Conservation (phyloP, 92 coral and sea anemone species). For the Diadumene lineata region DNA sequence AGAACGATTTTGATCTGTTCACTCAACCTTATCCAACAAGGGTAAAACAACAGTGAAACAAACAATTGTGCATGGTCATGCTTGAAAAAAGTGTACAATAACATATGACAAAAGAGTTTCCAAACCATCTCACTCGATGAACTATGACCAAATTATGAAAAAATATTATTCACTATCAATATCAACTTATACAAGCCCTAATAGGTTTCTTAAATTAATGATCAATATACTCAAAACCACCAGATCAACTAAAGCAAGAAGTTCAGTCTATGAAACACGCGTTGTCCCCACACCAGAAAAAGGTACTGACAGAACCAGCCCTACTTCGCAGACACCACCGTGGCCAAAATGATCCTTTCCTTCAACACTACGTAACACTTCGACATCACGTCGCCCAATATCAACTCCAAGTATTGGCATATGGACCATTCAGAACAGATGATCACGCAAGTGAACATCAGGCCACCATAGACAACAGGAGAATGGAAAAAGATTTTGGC, state of each 20-base stretch:
- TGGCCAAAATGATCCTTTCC: slow-evolving; percentile 39
- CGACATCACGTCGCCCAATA: slow-evolving; percentile 85
- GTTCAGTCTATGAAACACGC: slow-evolving; percentile 57
- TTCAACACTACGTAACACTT: slow-evolving; percentile 61
- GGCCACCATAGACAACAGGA: slow-evolving; percentile 29
- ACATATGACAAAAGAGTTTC: no score
- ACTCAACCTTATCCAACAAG: no score
- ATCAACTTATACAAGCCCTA: no score
- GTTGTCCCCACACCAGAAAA: slow-evolving; percentile 44
- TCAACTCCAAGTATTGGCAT: slow-evolving; percentile 75
- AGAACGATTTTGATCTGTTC: no score
- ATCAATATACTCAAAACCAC: neutral
- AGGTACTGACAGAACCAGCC: slow-evolving; percentile 48
- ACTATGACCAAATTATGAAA: no score
- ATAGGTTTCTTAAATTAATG: no score
- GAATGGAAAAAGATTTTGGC: slow-evolving; percentile 81
- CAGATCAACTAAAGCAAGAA: slow-evolving; percentile 54
- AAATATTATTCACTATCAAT: no score
- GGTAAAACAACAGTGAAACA: no score
- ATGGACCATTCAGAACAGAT: slow-evolving; percentile 79
- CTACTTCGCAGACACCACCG: slow-evolving; percentile 16
- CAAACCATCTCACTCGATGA: no score
- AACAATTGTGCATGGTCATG: no score
- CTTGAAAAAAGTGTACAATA: no score
- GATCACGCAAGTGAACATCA: slow-evolving; percentile 3